Conservation (phyloP, 2,797 vertebrate genomes). For the Myotis findleyi region DNA sequence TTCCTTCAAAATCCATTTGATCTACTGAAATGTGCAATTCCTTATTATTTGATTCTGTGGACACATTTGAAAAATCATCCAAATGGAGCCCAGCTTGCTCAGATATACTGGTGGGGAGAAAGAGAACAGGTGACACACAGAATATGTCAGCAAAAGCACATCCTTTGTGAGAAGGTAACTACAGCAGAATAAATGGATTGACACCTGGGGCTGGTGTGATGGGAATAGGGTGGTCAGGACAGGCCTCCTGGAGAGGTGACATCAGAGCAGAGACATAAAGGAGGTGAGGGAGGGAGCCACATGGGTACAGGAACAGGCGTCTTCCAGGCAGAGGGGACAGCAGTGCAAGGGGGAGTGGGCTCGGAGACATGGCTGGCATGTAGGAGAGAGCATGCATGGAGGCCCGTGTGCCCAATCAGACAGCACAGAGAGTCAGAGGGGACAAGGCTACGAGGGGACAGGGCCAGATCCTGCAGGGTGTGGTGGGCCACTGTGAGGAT, state of each 20-base stretch:
- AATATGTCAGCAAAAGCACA: slow-evolving; percentile 9
- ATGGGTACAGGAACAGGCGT: not conserved
- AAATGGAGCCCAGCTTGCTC: slow-evolving; percentile 33
- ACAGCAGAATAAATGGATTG: not conserved
- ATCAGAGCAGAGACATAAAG: not conserved
- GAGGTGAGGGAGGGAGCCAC: not conserved
- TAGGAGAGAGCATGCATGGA: not conserved
- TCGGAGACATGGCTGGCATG: not conserved
- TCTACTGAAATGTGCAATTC: slow-evolving; percentile 41
- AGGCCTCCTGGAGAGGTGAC: not conserved
- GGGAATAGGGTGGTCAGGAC: not conserved
- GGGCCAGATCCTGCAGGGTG: not conserved
- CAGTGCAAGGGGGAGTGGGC: not conserved
- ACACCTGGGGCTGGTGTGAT: not conserved
- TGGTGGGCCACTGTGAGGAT: not conserved
- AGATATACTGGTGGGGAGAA: not conserved
- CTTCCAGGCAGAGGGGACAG: not conserved
- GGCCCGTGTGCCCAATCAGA: not conserved
- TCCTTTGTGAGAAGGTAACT: not conserved
- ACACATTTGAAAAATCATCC: not conserved
- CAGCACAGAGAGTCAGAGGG: no score
- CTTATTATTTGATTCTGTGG: slow-evolving; percentile 67
- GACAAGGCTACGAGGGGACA: not conserved
- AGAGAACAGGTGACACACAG: not conserved
- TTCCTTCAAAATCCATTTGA: slow-evolving; percentile 54